Evolutionary conservation across 1,140 invertebrate genomes (phyloP), one percentile per base, ranked within the genome.

Genomic region (Bilobella aurantiaca): DNA sequence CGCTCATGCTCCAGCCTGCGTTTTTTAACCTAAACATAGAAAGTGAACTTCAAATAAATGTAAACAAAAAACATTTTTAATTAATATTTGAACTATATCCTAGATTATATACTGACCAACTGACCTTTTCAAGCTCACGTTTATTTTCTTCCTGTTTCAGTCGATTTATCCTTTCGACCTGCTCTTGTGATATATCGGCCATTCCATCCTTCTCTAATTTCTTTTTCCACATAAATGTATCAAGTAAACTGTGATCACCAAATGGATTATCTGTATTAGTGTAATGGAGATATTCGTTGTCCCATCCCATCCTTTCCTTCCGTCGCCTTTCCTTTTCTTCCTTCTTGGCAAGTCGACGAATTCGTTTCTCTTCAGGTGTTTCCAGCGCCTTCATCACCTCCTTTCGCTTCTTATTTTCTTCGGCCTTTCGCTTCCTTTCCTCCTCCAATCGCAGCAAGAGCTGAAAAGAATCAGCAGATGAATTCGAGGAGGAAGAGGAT

Each of bases 231-330:
- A 96, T 89, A 81, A 99, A 99, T 0, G 91, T 93, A 23, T 91
- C 86, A 0, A 92, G 79, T 5, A 98, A 81, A 76, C 93, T 92
- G 14, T 88, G 90, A 82, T 99, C 96, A 1, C 96, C 96, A 80
- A 98, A 99, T 0, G 96, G 96, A 81, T 99, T 99, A 77, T 98
- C 95, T 27, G 88, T 88, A 78, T 99, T 97, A 14, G 95, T 98
- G 75, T 98, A 99, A 73, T 93, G 92, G 25, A 92, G 81, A 76
- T 96, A 94, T 77, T 96, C 93, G 72, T 91, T 91, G 78, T 96
- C 92, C 93, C 92, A 96, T 1, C 93, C 93, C 91, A 95, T 95
- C 68, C 90, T 78, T 77, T 93, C 86, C 68, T 93, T 90, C 1
- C 90, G 78, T 66, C 87, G 88, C 25, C 88, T 80, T 78, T 96